Evolutionary conservation across 2,797 vertebrate genomes (phyloP).

Genomic region (Notamacropus eugenii): DNA sequence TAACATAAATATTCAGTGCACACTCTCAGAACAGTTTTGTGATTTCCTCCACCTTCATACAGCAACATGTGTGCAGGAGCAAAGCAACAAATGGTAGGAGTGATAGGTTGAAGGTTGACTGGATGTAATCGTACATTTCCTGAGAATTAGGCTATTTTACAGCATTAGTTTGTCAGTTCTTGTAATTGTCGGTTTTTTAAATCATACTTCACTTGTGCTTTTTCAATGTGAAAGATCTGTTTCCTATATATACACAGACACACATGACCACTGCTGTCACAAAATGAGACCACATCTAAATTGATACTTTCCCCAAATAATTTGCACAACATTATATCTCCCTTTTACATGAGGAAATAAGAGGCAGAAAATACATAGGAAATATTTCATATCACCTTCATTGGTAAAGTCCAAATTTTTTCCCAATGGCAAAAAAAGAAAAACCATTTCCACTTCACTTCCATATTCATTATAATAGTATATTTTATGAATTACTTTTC

Average conservation of each 20-base stretch:
- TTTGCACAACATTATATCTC: neutral
- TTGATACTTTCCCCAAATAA: neutral
- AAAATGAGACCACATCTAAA: neutral
- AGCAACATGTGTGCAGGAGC: neutral
- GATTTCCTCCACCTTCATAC: neutral
- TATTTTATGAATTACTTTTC: neutral
- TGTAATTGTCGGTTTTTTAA: neutral
- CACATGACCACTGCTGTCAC: neutral
- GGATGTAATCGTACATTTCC: neutral
- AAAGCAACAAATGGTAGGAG: neutral
- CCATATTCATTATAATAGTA: neutral
- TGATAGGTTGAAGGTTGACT: neutral
- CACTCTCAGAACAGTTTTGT: neutral
- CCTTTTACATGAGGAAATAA: neutral
- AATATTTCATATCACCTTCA: neutral
- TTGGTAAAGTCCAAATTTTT: neutral
- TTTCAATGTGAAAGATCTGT: neutral
- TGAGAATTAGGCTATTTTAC: neutral
- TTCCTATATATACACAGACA: neutral
- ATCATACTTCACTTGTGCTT: neutral
- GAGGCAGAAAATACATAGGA: neutral
- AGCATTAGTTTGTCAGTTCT: neutral
- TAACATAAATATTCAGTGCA: neutral
- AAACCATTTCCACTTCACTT: neutral
- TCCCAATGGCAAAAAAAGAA: neutral